Evolutionary conservation across 2,113 vertebrate genomes (phyloP), one percentile per base, ranked within the genome.

Genomic region (Zosterops borbonicus): DNA sequence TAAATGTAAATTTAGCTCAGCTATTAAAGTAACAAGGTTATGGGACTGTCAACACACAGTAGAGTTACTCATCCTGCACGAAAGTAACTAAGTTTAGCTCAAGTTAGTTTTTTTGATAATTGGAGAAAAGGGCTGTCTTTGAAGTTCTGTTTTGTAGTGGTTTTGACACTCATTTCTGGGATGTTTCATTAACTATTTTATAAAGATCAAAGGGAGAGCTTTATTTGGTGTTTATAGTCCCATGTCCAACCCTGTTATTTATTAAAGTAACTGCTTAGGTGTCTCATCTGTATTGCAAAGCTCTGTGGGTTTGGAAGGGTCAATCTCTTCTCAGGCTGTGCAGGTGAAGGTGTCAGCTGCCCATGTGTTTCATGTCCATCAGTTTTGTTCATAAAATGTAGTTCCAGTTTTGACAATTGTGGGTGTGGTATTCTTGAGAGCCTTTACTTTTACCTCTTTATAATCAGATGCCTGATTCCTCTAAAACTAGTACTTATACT

Each of bases 181-280:
- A 64, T 71, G 35, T 88, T 85, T 83, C 31, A 58, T 93, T 64
- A 80, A 63, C 35, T 69, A 24, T 47, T 89, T 77, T 81, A 11
- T 18, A 33, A 82, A 90, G 53, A 92, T 92, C 92, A 94, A 90
- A 96, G 75, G n/a, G n/a, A 80, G 27, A 73, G 15, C 46, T 83
- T 90, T 87, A 88, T 85, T 85, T 81, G 56, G 31, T 88, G 59
- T 88, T 93, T 62, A 50, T 39, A 94, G 42, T 44, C 35, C 21
- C 14, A 12, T 78, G 37, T 65, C 59, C 67, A 77, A 12, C 42
- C 62, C 81, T 93, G 0, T 70, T 89, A 70, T 89, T 89, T 87
- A n/a, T 41, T 74, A 15, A 74, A 52, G 19, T 65, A 47, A 12
- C 7, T 75, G 44, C 79, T 79, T 69, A 28, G 70, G 23, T 94